Evolutionary conservation across 2,888 invertebrate genomes (phyloP), one percentile per base, ranked within the genome.

Genomic region (Eugnorisma glareosa): DNA sequence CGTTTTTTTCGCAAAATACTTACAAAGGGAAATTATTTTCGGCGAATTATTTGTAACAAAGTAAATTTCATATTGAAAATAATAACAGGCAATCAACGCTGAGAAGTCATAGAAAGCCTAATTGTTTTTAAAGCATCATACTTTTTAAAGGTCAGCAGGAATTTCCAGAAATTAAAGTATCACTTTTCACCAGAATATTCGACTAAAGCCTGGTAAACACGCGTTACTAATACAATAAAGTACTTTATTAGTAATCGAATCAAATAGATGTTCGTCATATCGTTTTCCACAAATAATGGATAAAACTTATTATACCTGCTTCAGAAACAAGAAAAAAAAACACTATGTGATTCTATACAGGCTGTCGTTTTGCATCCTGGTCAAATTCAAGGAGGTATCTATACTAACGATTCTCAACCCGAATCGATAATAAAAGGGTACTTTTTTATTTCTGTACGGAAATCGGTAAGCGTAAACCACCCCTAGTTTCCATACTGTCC

Each of bases 81-180:
- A 43, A 68, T 37, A 51, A 48, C 18, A 43, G 15, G 11, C 24
- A 43, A 63, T 61, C 24, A 71, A 51, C 6, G 5, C 13, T 28
- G 28, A 6, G 48, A 77, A 72, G 24, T 24, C 51, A 7, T 67
- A 72, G 2, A 43, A 81, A 24, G 4, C 8, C n/a, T 40, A 10
- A 31, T 40, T 31, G 31, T 51, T 71, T 35, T 35, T 40, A 31
- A 40, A 31, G 37, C 31, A 37, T 2, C 11, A 7, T 31, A 45
- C 2, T n/a, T 45, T 45, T 0, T 24, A 40, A 45, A 79, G 45
- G 31, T 31, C 45, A 40, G 2, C 4, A 18, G 8, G 6, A 68
- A 51, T 28, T 51, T 43, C 13, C 24, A 7, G 0, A 18, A 51
- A 43, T 24, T 13, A 35, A 35, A 51, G 18, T 28, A 35, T 40